Percentiles rank a stretch among this genome's conserved stretches.
Evolutionary conservation across 64 coral and sea anemone genomes (phyloP).

Genomic region (Catalaphyllia jardinei): DNA sequence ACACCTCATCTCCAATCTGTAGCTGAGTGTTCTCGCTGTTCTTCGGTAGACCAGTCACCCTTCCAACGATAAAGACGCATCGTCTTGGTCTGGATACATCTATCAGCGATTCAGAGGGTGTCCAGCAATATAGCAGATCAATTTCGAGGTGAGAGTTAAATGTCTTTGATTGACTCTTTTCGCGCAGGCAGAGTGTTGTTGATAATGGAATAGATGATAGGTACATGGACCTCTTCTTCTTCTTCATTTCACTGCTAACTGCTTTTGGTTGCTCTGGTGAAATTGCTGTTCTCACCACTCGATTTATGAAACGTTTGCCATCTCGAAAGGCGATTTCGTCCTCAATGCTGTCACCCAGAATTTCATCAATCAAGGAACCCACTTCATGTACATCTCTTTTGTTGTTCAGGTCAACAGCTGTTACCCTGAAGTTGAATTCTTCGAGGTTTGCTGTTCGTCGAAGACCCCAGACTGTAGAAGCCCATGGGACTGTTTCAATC

Average conservation of each 20-base stretch:
- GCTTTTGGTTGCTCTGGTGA: no score
- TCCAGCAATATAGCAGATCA: not conserved
- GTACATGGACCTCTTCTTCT: not conserved
- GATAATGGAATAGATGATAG: not conserved
- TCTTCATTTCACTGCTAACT: not conserved
- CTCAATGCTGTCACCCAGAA: not conserved
- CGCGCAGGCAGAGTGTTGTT: not conserved
- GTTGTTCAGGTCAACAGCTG: slow-evolving; percentile 15
- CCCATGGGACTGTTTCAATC: slow-evolving; percentile 2
- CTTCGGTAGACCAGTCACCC: not conserved
- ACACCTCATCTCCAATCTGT: slow-evolving; percentile 32
- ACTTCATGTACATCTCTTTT: not conserved
- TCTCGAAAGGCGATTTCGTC: slow-evolving; percentile 31
- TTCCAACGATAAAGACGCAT: not conserved
- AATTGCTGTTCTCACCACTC: not conserved
- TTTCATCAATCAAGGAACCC: not conserved
- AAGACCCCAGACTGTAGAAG: slow-evolving; percentile 45
- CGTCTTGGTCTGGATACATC: not conserved
- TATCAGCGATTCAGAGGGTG: not conserved
- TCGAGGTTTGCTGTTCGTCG: slow-evolving; percentile 33
- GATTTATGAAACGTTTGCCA: not conserved
- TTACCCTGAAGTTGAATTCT: not conserved
- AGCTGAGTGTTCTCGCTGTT: not conserved
- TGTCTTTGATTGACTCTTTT: not conserved
- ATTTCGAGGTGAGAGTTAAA: not conserved